Base-by-base conservation (phyloP, 2,113 vertebrate genomes). In the Motacilla alba region DNA sequence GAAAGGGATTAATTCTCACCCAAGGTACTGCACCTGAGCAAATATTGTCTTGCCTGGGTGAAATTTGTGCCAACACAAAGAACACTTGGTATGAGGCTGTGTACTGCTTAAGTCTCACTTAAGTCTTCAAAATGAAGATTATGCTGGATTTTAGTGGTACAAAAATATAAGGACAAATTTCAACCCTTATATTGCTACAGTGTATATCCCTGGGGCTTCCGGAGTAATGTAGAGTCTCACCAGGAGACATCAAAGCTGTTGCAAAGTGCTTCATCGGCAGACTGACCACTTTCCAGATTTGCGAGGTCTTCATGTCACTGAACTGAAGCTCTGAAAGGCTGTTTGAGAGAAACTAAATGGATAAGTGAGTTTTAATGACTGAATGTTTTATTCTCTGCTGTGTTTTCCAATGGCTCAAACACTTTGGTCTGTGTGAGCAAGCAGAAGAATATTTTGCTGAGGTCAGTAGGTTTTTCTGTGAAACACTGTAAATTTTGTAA, bases 11-110 rank as follows among this genome's bases (percentile, higher is more conserved):
- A 97, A 93, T 81, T 95, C 90, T 96, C 90, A 97, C 79, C 92
- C 86, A 96, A 94, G 92, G 88, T 97, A 90, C 73, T 86, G 96
- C 96, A 97, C 96, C 97, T 97, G 97, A 97, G 93, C 95, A 97
- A 97, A 97, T 96, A 97, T 92, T 96, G 93, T 96, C 96, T 94
- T 96, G 96, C 95, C 93, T 95, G 93, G 91, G 82, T 96, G 96
- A 96, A 91, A 89, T 95, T 76, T 91, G 93, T 88, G 94, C 95
- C 96, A 97, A 90, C 89, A 95, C 81, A 95, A 95, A 97, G 93
- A 95, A 72, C 93, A 94, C 86, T 69, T 92, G 96, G 87, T 91
- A 91, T 87, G 84, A 97, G 83, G 66, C 90, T 89, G 31, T 30
- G 73, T 67, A 49, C 52, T 74, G 43, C 88, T 95, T 92, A 96